These are phyloP conservation scores for Lepas anatifera DNA, from an alignment of 2,888 invertebrate species.

Conservation along the genomic window DNA sequence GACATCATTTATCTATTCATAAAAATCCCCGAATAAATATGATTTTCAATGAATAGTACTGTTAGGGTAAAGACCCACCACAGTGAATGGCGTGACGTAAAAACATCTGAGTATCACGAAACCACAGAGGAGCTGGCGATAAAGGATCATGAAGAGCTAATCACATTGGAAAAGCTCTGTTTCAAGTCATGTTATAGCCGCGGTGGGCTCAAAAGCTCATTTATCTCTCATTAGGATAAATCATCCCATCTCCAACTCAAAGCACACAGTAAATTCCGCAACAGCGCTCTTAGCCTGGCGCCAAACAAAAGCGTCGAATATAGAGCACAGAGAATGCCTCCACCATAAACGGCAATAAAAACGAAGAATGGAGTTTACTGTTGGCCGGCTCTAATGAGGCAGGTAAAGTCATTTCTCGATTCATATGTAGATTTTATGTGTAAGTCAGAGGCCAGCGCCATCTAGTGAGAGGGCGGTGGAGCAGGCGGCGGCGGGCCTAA, in stretches of 20 bases:
- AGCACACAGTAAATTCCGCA: constrained; percentile 1
- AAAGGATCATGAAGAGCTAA: too few species aligned
- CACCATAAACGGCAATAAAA: constrained; percentile 7
- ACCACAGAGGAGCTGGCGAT: too few species aligned
- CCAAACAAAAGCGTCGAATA: not conserved
- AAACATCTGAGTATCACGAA: too few species aligned
- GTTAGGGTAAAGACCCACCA: too few species aligned
- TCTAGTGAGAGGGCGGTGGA: not conserved
- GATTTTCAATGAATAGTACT: too few species aligned
- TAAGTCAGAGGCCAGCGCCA: too few species aligned
- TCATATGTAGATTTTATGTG: constrained; percentile 6
- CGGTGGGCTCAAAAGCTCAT: not conserved
- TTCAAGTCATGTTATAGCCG: too few species aligned
- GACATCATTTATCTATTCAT: too few species aligned
- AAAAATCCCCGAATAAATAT: too few species aligned
- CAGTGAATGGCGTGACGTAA: too few species aligned
- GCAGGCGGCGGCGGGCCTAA: not conserved
- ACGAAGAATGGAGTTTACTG: constrained; percentile 2
- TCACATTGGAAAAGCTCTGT: not conserved
- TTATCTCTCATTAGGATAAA: constrained; percentile 7
- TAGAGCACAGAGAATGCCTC: constrained; percentile 7
- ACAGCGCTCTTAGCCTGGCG: not conserved
- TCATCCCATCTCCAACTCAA: not conserved
- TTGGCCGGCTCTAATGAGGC: constrained; percentile 5
- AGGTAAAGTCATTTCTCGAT: constrained; percentile 9